These are phyloP conservation scores for Ectemnius cavifrons DNA, from an alignment of 2,888 invertebrate species.

Conservation along the genomic window DNA sequence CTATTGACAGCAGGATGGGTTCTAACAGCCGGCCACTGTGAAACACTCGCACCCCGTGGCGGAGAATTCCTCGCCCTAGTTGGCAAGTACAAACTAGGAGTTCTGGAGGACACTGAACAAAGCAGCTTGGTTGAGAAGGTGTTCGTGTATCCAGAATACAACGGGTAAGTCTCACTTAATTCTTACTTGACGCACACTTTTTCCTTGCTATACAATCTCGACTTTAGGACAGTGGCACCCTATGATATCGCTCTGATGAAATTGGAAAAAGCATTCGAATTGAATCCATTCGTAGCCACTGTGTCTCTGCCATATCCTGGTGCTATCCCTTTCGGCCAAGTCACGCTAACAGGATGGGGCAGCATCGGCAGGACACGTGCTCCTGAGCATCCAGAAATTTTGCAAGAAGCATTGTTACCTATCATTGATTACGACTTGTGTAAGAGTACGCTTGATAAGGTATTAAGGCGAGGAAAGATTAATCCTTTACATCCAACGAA, in stretches of 20 bases:
- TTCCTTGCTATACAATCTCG: conserved; percentile 3
- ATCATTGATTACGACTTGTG: conserved; percentile 62
- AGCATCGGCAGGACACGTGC: conserved; percentile 63
- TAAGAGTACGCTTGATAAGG: conserved; percentile 51
- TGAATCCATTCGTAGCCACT: conserved; percentile 72
- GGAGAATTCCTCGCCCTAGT: conserved; percentile 63
- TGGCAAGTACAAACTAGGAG: conserved; percentile 67
- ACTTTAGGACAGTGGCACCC: conserved; percentile 64
- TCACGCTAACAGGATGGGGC: conserved; percentile 79
- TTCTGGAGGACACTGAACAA: conserved; percentile 67
- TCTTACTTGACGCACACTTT: not conserved
- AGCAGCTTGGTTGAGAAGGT: conserved; percentile 58
- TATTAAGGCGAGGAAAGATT: conserved; percentile 48
- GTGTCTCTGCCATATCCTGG: conserved; percentile 73
- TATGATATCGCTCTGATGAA: conserved; percentile 68
- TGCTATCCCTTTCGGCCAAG: conserved; percentile 67
- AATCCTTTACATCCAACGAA: conserved; percentile 73
- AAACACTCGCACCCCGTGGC: conserved; percentile 62
- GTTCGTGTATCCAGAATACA: conserved; percentile 67
- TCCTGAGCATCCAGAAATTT: conserved; percentile 61
- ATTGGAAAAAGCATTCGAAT: conserved; percentile 64
- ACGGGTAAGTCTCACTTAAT: conserved; percentile 58
- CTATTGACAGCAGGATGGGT: conserved; percentile 78
- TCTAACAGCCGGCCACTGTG: conserved; percentile 78
- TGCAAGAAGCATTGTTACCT: conserved; percentile 63